Evolutionary conservation across 2,113 vertebrate species (phyloP), one percentile per base, ranked within the genome.

Genomic region (Dromaius novaehollandiae): DNA sequence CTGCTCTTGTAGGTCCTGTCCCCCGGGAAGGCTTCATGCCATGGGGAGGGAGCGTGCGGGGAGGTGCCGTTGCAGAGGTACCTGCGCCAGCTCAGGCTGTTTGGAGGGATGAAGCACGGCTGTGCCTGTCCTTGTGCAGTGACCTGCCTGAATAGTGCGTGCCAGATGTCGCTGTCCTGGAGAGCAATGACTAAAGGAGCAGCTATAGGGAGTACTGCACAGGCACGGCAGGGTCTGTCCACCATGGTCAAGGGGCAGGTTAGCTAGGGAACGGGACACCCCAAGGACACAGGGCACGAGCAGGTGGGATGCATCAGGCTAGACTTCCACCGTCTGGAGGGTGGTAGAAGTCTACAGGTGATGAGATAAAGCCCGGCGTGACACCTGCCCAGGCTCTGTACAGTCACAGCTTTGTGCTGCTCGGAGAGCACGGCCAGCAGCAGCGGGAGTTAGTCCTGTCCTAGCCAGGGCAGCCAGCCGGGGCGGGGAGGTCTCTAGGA

Each of bases 121-220:
- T 3, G 0, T 24, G 38, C 11, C 34, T 4, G 11, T 30, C 28
- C 25, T 30, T 68, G 40, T 34, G 17, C 4, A 30, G 44, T 61
- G 50, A 70, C 69, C 40, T 44, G 32, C 51, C 11, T 36, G 34
- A 4, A 0, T 1, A 6, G 3, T 2, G 12, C 0, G 1, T 34
- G 55, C 48, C 20, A 26, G 61, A 36, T 19, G 24, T 50, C 24
- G 21, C 68, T 63, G 38, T 19, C 34, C 58, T 1, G 0, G 58
- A 18, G 74, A 16, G 40, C 0, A 0, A 32, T 10, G 46, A 16
- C 13, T 7, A 17, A 66, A 14, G 61, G 48, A 8, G 16, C 3
- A 6, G 63, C 40, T 40, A 1, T 4, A 34, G 26, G 38, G 9
- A 2, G 1, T 0, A 3, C 36, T 48, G 48, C 3, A 3, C 0